Evolutionary conservation across 2,888 invertebrate species (phyloP).

Genomic region (Lagria hirta): DNA sequence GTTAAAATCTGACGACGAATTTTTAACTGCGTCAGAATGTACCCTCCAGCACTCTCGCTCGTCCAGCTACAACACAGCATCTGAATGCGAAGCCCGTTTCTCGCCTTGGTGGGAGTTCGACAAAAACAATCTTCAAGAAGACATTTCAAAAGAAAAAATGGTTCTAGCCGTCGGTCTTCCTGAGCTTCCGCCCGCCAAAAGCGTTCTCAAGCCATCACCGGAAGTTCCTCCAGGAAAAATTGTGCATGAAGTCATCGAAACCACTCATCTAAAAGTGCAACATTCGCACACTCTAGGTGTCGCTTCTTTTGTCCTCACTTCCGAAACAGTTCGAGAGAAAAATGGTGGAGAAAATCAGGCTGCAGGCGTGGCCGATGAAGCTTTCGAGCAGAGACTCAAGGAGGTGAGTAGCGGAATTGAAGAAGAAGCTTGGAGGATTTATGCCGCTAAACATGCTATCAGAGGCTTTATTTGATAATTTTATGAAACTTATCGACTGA

Average conservation of each 20-base stretch:
- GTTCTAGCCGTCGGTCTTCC: conserved; percentile 53
- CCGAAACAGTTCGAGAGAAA: conserved; percentile 55
- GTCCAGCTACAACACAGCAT: conserved; percentile 69
- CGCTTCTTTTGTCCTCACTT: conserved; percentile 58
- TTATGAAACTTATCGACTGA: no score
- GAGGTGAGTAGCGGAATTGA: conserved; percentile 55
- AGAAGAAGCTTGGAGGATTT: conserved; percentile 56
- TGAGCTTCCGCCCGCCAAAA: conserved; percentile 46
- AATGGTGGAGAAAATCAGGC: conserved; percentile 32
- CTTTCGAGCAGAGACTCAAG: conserved; percentile 52
- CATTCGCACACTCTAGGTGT: conserved; percentile 58
- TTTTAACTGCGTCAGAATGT: conserved; percentile 69
- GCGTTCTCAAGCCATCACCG: conserved; percentile 51
- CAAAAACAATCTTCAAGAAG: conserved; percentile 50
- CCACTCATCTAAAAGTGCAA: conserved; percentile 57
- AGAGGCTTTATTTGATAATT: conserved; percentile 61
- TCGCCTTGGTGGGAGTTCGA: conserved; percentile 62
- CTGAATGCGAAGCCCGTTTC: conserved; percentile 62
- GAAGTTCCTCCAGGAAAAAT: conserved; percentile 56
- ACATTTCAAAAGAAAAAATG: conserved; percentile 52
- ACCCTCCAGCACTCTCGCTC: conserved; percentile 68
- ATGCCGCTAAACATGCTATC: conserved; percentile 61
- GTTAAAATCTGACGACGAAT: conserved; percentile 61
- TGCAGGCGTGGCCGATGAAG: conserved; percentile 40
- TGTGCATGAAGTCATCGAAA: conserved; percentile 57